Evolutionary conservation across 2,797 vertebrate genomes (phyloP), one percentile per base, ranked within the genome.

Genomic region (Galagoides demidoff): DNA sequence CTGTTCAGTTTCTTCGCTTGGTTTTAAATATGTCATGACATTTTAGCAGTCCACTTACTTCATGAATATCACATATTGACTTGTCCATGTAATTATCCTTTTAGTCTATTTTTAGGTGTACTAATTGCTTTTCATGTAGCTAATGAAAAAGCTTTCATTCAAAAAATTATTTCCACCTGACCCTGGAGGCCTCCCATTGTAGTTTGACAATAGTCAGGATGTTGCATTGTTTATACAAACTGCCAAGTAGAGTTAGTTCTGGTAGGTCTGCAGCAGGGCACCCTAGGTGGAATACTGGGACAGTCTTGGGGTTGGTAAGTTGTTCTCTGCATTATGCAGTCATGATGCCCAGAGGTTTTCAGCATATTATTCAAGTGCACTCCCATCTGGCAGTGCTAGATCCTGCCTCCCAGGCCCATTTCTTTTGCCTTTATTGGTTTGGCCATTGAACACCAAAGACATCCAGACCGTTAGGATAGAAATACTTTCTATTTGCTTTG

Each of bases 91-190:
- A 97, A 98, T 43, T 43, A 43, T 98, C 96, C 95, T 96, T 81
- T 97, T 95, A 95, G 96, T 91, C 77, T 92, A 29, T 96, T 95
- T 97, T 98, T 98, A 93, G 97, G 97, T 93, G 97, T 97, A 85
- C 96, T 96, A 73, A 91, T 52, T 95, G 90, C 95, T 93, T 90
- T 96, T 95, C 43, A 29, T 79, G 43, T 79, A 79, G 37, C 88
- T 64, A 59, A 73, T 95, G 66, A 93, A 70, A 92, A 70, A 34
- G 63, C 63, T 39, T 93, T 94, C 73, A 81, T 93, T 95, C 95
- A 43, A 52, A 94, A 95, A 97, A 96, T 87, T 94, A 95, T 93
- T 92, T 96, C 82, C 92, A 39, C 22, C 74, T 13, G 87, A 96
- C 96, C 85, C 71, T 66, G n/a, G 95, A 78, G 95, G 57, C 22